phyloP scores from a whole-genome alignment of 1,140 invertebrate species.

The Brachionus asplanchnoidis region DNA sequence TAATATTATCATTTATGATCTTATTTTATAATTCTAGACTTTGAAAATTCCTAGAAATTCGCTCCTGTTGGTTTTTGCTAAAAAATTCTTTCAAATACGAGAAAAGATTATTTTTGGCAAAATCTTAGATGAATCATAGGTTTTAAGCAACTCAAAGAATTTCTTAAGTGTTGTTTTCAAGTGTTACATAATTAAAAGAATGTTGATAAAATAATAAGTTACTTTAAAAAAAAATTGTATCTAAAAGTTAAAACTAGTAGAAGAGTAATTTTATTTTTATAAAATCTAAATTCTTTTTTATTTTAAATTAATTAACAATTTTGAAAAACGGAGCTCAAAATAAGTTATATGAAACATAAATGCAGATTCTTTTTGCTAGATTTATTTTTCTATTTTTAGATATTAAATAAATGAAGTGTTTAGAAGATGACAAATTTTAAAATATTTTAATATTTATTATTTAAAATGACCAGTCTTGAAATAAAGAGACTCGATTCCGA shows the following conservation, averaged over 20 bases:
- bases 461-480: slow-evolving; percentile 17
- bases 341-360: not conserved
- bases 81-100: no score
- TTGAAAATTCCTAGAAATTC: not conserved
- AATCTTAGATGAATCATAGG: not conserved
- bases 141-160: not conserved
- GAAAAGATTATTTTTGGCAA: not conserved
- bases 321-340: not conserved
- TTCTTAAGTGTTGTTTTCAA: not conserved
- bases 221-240: not conserved
- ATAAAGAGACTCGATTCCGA: slow-evolving; percentile 15
- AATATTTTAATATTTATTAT: not conserved
- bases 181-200: not conserved
- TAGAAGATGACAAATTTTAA: not conserved
- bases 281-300: no score
- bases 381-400: not conserved
- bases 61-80: not conserved
- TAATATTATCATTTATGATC: not conserved
- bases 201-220: not conserved
- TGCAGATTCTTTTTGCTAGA: not conserved
- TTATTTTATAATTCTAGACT: not conserved
- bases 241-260: not conserved
- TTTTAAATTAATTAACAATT: no score
- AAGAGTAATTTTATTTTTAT: not conserved
- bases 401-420: not conserved